These are phyloP conservation scores for Chelidonichthys spinosus DNA, from an alignment of 2,797 vertebrate species.

Conservation along the genomic window DNA sequence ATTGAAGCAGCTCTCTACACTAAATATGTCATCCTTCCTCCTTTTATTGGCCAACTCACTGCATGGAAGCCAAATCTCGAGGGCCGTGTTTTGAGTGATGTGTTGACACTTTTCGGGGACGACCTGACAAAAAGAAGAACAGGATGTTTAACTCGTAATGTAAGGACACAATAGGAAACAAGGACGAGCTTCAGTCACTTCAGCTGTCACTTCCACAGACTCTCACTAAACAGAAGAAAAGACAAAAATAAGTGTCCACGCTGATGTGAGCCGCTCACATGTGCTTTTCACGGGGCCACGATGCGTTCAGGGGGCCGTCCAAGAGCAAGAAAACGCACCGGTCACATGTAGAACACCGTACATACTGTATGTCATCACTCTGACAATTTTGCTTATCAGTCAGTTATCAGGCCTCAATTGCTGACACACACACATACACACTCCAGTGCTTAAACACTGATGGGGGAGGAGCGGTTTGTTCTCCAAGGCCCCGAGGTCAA, in stretches of 20 bases:
- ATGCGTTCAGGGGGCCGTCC: slow-evolving; percentile 35
- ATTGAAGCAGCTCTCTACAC: too few species aligned
- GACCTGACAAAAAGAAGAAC: neutral
- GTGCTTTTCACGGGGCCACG: neutral
- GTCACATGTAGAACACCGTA: slow-evolving; percentile 25
- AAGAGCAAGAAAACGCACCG: slow-evolving; percentile 35
- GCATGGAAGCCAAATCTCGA: neutral
- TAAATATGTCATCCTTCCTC: neutral
- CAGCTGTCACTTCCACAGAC: slow-evolving; percentile 27
- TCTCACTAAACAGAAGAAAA: slow-evolving; percentile 2
- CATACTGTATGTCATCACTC: neutral
- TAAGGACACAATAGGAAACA: neutral
- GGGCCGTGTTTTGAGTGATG: neutral
- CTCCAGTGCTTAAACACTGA: slow-evolving; percentile 2
- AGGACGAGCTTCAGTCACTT: neutral
- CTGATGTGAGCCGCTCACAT: neutral
- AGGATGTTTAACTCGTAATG: neutral
- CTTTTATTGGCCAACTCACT: neutral
- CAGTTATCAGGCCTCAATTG: slow-evolving; percentile 33
- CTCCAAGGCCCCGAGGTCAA: slow-evolving; percentile 3
- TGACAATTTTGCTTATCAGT: slow-evolving; percentile 54
- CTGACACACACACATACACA: slow-evolving; percentile 27
- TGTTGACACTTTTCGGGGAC: neutral
- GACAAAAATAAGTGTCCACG: neutral
- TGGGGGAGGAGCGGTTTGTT: slow-evolving; percentile 14